Conservation (phyloP, 1,140 invertebrate species). For the Globodera ellingtonae region DNA sequence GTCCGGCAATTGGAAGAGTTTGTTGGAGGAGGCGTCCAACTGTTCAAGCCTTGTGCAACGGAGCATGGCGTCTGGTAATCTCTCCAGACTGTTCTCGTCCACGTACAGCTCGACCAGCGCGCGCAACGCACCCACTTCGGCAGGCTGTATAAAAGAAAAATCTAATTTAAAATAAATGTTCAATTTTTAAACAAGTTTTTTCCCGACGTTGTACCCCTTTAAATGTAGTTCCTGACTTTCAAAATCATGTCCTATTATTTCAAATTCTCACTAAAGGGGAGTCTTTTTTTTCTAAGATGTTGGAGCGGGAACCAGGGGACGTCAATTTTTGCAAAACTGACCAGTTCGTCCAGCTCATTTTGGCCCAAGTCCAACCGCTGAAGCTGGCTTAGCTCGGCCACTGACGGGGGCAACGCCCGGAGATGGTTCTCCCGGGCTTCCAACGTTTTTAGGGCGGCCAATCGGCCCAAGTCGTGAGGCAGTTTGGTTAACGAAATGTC, state of each 20-base stretch:
- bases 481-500: conserved; percentile 93
- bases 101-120: conserved; percentile 93
- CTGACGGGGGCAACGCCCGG: conserved; percentile 84
- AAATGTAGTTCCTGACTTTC: too few relatives aligned
- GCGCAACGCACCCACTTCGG: conserved; percentile 87
- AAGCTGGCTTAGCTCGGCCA: conserved; percentile 83
- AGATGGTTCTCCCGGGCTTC: conserved; percentile 96
- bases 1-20: conserved; percentile 82
- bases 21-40: conserved; percentile 91
- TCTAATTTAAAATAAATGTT: conserved; percentile 11
- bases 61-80: conserved; percentile 88
- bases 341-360: conserved; percentile 95
- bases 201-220: too few relatives aligned
- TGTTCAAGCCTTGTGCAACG: conserved; percentile 70
- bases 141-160: conserved; percentile 74
- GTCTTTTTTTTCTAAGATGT: too few relatives aligned
- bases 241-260: neutral
- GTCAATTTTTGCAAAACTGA: conserved; percentile 68
- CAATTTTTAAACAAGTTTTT: too few relatives aligned
- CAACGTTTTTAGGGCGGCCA: conserved; percentile 84
- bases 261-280: neutral
- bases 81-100: conserved; percentile 91
- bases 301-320: too few relatives aligned
- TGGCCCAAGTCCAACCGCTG: conserved; percentile 93
- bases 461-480: conserved; percentile 90